Evolutionary conservation across 2,797 vertebrate genomes (phyloP), one percentile per base, ranked within the genome.

Genomic region (Tapera naevia): DNA sequence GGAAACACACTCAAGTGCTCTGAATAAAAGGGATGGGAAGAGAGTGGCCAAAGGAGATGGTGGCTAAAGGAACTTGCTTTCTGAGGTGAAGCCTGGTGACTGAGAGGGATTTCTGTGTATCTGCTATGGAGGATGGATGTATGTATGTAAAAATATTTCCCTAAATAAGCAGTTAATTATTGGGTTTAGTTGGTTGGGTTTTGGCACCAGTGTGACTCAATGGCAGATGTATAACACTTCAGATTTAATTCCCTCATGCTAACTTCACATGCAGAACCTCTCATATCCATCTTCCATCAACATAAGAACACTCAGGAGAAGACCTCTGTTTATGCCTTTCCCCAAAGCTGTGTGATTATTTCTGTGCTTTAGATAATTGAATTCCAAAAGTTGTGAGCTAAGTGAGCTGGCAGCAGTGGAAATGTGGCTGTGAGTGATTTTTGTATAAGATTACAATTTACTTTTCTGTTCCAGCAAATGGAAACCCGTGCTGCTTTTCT

Each of bases 381-480:
- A 73, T 87, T 83, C 60, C 69, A 50, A 46, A 70, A 88, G 24
- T 9, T 87, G 17, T 65, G 35, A 94, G 46, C 41, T 46, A 54
- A 80, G 27, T 39, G 54, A 71, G 28, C 10, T 3, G 4, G 18
- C 30, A 83, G 43, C 1, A 1, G 5, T 45, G 32, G 35, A 88
- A 88, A 91, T 13, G 11, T 13, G 22, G 12, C 57, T 87, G 50
- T 74, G n/a, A 72, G 43, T 43, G 51, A 45, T 43, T 86, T 92
- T 91, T 73, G 4, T 79, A 70, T 84, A 67, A 76, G 74, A 67
- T 60, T 79, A 48, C 86, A 73, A 58, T 79, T 91, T 81, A 84
- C 22, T 81, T 95, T 62, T 46, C 65, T 51, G 8, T 79, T 89
- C 30, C 50, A 92, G 33, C 71, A 89, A 72, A 16, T 67, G 22